These are phyloP conservation scores for Apteryx mantelli DNA, from an alignment of 2,113 vertebrate species.

Conservation along the genomic window DNA sequence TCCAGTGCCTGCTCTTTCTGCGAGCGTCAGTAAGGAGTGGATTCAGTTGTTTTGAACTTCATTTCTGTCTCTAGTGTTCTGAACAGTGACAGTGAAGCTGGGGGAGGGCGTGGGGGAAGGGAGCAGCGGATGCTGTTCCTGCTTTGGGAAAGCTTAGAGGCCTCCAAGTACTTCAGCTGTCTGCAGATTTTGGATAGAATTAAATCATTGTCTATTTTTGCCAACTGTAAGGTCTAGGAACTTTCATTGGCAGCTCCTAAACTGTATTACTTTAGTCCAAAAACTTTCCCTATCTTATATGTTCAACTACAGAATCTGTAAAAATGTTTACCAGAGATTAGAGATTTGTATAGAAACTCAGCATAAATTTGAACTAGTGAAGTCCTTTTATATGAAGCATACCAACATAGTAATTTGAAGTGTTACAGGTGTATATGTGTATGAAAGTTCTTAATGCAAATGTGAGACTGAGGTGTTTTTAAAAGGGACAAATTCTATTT, in stretches of 20 bases:
- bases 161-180: neutral
- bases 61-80: neutral
- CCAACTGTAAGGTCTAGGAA: neutral
- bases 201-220: neutral
- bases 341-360: neutral
- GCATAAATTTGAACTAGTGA: neutral
- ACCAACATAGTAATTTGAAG: no score
- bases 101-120: no score
- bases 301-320: neutral
- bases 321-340: neutral
- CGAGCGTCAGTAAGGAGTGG: neutral
- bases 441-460: neutral
- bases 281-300: neutral
- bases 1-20: neutral
- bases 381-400: neutral
- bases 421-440: neutral
- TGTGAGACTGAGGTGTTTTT: neutral
- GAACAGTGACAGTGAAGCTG: neutral
- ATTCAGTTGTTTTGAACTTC: neutral
- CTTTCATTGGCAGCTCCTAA: neutral
- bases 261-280: accelerated
- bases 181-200: neutral
- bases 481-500: neutral
- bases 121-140: neutral
- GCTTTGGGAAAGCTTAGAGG: neutral